phyloP scores from a whole-genome alignment of 2,797 vertebrate species.

The Malurus leucopterus region DNA sequence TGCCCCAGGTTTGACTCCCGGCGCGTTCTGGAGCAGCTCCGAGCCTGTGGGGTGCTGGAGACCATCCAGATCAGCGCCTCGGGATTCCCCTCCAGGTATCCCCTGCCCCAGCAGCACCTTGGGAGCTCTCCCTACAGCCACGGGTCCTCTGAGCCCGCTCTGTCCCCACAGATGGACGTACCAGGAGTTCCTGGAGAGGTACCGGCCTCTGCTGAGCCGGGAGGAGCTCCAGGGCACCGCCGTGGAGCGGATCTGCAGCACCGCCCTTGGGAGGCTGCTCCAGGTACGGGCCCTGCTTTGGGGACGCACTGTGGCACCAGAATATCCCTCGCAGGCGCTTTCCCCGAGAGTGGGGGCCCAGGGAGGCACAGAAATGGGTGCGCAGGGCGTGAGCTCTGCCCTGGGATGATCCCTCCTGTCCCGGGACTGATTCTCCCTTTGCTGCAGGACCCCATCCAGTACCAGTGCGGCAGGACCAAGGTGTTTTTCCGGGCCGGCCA shows the following conservation, averaged over 20 bases:
- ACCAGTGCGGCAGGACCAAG: constrained; percentile 77
- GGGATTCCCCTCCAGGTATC: constrained; percentile 79
- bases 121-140: too few relatives aligned
- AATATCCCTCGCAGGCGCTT: neutral
- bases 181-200: constrained; percentile 75
- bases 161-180: constrained; percentile 70
- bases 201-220: constrained; percentile 68
- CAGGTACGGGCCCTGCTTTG: neutral
- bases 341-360: accelerated
- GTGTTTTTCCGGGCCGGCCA: constrained; percentile 78
- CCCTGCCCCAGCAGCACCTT: neutral
- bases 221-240: neutral
- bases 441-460: constrained; percentile 61
- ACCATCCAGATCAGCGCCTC: constrained; percentile 81
- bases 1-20: constrained; percentile 78
- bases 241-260: constrained; percentile 39
- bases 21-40: constrained; percentile 78
- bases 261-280: neutral
- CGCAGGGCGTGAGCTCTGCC: neutral
- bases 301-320: neutral
- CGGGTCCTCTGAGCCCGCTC: neutral
- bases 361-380: neutral
- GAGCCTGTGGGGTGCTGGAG: constrained; percentile 80
- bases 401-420: accelerated
- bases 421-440: neutral